phyloP scores from a whole-genome alignment of 1,140 invertebrate genomes.

The Hormaphis cornu region DNA sequence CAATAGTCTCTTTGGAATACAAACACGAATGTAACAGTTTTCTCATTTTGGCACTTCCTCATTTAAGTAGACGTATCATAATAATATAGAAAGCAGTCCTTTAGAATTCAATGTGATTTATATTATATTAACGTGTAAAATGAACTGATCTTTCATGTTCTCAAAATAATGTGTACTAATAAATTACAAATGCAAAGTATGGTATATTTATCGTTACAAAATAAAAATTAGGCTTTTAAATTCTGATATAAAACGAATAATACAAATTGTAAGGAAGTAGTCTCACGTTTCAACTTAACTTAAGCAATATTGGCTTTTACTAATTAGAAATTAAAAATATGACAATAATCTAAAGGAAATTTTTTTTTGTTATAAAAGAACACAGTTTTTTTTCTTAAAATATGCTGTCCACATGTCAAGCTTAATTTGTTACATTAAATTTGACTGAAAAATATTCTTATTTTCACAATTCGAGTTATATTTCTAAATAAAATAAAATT shows the following conservation, averaged over 20 bases:
- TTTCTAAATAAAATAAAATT: background rate
- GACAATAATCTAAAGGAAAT: conserved; percentile 17
- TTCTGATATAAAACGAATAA: background rate
- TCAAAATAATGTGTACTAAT: background rate
- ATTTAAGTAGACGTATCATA: background rate
- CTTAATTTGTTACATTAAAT: background rate
- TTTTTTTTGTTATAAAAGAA: background rate
- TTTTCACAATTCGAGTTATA: background rate
- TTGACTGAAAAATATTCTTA: background rate
- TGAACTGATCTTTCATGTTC: background rate
- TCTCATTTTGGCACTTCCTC: background rate
- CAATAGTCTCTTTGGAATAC: background rate
- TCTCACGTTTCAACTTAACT: background rate
- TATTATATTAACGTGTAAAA: background rate
- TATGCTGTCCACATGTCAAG: conserved; percentile 23
- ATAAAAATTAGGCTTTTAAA: background rate
- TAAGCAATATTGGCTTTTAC: background rate
- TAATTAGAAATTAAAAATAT: conserved; percentile 6
- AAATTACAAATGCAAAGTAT: no score
- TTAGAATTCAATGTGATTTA: no score
- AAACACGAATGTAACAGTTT: background rate
- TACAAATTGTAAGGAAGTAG: background rate
- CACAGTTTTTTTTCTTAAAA: background rate
- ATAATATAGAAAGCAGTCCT: background rate
- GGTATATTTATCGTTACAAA: no score